These are phyloP conservation scores for Venturia canescens DNA, from an alignment of 1,140 invertebrate genomes.

Conservation along the genomic window DNA sequence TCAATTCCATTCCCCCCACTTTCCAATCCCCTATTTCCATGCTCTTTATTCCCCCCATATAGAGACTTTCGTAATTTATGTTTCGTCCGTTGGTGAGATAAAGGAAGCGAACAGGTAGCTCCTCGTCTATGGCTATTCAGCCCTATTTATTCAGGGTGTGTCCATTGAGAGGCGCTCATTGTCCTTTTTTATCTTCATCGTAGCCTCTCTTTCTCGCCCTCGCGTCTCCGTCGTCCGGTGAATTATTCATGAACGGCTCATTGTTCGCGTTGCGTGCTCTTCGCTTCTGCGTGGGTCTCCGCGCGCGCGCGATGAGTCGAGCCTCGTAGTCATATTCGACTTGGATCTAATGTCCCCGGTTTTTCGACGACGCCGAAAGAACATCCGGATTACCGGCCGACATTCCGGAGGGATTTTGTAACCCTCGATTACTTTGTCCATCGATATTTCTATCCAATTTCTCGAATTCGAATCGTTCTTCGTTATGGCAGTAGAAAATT, in stretches of 20 bases:
- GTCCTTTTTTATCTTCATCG: not conserved
- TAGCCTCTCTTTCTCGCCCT: not conserved
- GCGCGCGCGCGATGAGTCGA: not conserved
- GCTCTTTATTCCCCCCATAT: not conserved
- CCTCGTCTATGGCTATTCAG: slow-evolving; percentile 26
- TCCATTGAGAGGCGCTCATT: slow-evolving; percentile 20
- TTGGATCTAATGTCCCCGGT: not conserved
- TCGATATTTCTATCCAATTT: too few relatives aligned
- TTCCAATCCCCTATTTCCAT: slow-evolving; percentile 28
- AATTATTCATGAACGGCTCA: slow-evolving; percentile 50
- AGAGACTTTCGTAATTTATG: not conserved
- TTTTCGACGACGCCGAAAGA: too few relatives aligned
- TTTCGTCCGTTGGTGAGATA: slow-evolving; percentile 17
- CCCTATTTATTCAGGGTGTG: slow-evolving; percentile 45
- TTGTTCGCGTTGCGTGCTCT: slow-evolving; percentile 6
- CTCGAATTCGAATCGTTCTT: too few relatives aligned
- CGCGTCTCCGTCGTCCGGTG: slow-evolving; percentile 26
- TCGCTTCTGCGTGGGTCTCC: slow-evolving; percentile 11
- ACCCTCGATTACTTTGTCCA: too few relatives aligned
- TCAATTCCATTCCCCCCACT: not conserved
- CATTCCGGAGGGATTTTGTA: too few relatives aligned
- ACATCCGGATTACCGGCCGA: too few relatives aligned
- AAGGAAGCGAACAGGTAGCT: slow-evolving; percentile 32
- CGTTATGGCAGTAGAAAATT: too few relatives aligned
- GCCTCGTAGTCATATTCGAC: slow-evolving; percentile 16